phyloP scores from a whole-genome alignment of 2,797 vertebrate species.

The Falco cherrug region DNA sequence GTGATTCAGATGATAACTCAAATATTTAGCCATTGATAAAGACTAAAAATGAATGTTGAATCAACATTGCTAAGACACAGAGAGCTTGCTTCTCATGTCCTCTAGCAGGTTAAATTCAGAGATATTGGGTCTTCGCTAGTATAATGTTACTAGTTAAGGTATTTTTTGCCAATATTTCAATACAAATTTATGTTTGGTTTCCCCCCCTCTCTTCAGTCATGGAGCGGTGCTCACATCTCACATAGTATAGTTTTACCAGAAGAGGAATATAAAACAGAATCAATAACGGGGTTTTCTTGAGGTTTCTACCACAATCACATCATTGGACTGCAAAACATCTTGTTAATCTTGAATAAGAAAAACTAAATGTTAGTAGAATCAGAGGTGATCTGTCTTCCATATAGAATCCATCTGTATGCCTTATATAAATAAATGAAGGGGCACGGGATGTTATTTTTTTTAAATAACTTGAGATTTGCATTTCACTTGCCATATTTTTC shows the following conservation, averaged over 20 bases:
- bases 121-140: background rate
- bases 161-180: background rate
- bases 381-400: background rate
- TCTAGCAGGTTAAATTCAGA: background rate
- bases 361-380: background rate
- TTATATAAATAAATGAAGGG: background rate
- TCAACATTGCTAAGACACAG: background rate
- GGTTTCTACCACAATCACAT: background rate
- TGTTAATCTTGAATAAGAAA: background rate
- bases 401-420: background rate
- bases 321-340: background rate
- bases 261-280: background rate
- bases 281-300: rapidly evolving
- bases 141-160: background rate
- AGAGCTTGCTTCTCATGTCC: background rate
- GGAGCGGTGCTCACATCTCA: background rate
- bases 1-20: background rate
- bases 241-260: background rate
- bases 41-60: background rate
- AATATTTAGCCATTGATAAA: background rate
- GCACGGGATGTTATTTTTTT: background rate
- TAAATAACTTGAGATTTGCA: background rate
- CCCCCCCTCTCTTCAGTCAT: background rate
- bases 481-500: background rate
- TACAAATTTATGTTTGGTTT: background rate